Conservation (phyloP, 2,888 invertebrate genomes). For the Amiota communis region DNA sequence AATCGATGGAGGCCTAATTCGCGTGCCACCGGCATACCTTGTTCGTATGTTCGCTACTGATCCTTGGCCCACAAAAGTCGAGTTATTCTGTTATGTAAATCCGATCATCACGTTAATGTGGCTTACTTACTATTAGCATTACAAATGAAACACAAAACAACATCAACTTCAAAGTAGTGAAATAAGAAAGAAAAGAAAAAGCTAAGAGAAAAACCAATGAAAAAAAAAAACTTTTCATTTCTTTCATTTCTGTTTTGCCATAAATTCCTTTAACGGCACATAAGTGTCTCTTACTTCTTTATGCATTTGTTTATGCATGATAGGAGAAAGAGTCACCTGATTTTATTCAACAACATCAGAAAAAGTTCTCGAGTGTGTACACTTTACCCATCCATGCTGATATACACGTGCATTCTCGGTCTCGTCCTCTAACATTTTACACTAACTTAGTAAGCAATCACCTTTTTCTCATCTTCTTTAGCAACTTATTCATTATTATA, state of each 20-base stretch:
- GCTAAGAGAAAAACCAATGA: conserved; percentile 16
- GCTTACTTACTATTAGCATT: no score
- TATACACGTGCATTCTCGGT: neutral
- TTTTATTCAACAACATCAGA: neutral
- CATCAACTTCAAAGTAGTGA: neutral
- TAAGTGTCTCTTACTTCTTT: neutral
- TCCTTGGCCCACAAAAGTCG: no score
- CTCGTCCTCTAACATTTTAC: neutral
- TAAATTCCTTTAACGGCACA: conserved; percentile 35
- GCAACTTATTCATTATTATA: conserved; percentile 20
- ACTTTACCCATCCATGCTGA: neutral
- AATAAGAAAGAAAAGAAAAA: conserved; percentile 26
- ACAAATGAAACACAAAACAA: no score
- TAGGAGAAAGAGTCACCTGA: conserved; percentile 19
- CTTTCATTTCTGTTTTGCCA: conserved; percentile 37
- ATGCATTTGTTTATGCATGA: conserved; percentile 10
- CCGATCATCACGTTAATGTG: no score
- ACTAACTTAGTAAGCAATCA: conserved; percentile 17
- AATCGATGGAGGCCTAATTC: no score
- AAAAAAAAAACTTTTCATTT: conserved; percentile 38
- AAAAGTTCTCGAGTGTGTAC: conserved; percentile 12
- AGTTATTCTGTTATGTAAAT: no score
- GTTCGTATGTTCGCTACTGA: no score
- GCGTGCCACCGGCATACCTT: no score
- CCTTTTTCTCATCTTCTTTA: neutral